Conservation (phyloP, 1,140 invertebrate species). For the Apis laboriosa region DNA sequence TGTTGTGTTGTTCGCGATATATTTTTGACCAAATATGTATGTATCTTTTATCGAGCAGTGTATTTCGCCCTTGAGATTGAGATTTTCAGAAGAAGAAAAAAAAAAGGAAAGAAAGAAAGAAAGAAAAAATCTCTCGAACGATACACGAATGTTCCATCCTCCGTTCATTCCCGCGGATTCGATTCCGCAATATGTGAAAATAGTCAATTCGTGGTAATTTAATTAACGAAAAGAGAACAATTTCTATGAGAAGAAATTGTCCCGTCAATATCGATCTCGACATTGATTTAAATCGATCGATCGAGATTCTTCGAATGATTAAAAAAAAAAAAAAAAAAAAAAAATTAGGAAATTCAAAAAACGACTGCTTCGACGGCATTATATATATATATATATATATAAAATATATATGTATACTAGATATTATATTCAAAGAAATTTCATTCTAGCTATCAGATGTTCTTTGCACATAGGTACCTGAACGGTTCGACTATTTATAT, state of each 20-base stretch:
- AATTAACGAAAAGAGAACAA: not conserved
- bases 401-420: not conserved
- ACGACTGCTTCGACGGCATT: conserved; percentile 7
- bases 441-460: conserved; percentile 52
- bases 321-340: not conserved
- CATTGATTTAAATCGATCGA: not conserved
- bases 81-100: not conserved
- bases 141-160: not conserved
- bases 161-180: not conserved
- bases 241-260: not conserved
- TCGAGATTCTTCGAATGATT: conserved; percentile 14
- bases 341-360: conserved; percentile 19
- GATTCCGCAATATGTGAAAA: not conserved
- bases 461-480: conserved; percentile 54
- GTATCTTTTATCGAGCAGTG: not conserved
- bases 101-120: no score
- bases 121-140: not conserved
- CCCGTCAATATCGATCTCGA: not conserved
- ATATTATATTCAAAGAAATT: conserved; percentile 16
- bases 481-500: conserved; percentile 60
- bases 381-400: not conserved
- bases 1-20: not conserved
- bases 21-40: not conserved
- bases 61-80: not conserved
- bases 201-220: conserved; percentile 16